Base-by-base conservation (phyloP, 2,797 vertebrate species). In the Trachops cirrhosus region DNA sequence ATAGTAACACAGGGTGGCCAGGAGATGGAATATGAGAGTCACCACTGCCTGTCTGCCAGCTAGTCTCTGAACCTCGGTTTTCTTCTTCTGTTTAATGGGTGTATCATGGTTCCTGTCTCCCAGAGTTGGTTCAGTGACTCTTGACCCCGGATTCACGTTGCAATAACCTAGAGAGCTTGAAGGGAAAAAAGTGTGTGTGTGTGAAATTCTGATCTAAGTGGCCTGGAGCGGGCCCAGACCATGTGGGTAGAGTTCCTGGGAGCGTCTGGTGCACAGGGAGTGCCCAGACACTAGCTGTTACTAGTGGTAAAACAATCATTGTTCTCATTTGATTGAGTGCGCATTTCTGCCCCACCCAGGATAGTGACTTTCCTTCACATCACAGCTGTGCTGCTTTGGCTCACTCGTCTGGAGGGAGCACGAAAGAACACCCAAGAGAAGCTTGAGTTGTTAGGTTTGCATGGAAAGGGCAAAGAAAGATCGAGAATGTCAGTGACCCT, bases 231-330 rank as follows among this genome's bases (percentile, higher is more conserved):
- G 89, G 54, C 88, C 92, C 92, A 86, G 93, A 71, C 37, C 29
- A 4, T 68, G 78, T 92, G 96, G 88, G 90, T 37, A 86, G 92
- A 16, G 64, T 57, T 85, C 44, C 39, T 37, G 52, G 89, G 91
- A 85, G 37, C 9, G 62, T 92, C 94, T 95, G 85, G 85, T 32
- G 44, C 62, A 11, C 6, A 21, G 29, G 34, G 39, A 94, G 62
- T 39, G 1, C 86, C 82, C 88, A 96, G 96, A 91, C 97, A 73
- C 89, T 88, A 84, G 92, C 94, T 89, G 5, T 86, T 92, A 52
- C 92, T 88, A 57, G n/a, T 57, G 86, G 90, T 80, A 9, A 92
- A 71, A 78, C 90, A 95, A 85, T 92, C 94, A 37, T 87, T 94
- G 93, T 95, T 93, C 92, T 48, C 59, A 62, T 62, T 32, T 14